A percentile compares a stretch with the other conserved stretches of the same genome.
Conservation (phyloP, 2,888 invertebrate genomes). For the Patella pellucida region DNA sequence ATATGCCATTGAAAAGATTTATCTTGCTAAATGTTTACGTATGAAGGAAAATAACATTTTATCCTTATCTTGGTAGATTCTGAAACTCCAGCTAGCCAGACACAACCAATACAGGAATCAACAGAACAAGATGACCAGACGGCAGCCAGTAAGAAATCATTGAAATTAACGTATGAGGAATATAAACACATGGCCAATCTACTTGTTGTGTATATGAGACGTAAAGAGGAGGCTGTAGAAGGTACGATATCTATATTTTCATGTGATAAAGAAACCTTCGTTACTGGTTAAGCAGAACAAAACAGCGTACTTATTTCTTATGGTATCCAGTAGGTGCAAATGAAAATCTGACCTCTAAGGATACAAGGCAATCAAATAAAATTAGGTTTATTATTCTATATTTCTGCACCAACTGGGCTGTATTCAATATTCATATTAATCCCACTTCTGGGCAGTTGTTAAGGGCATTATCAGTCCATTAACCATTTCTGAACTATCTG, state of each 20-base stretch:
- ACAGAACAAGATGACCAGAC: slow-evolving; percentile 18
- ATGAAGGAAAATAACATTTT: not conserved
- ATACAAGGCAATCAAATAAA: not conserved
- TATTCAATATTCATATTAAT: too few relatives aligned
- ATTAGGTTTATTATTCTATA: too few relatives aligned
- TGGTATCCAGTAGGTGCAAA: not conserved
- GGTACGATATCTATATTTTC: slow-evolving; percentile 27
- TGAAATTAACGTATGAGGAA: slow-evolving; percentile 87
- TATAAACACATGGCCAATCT: slow-evolving; percentile 93
- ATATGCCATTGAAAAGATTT: not conserved
- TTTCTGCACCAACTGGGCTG: too few relatives aligned
- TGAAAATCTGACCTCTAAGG: not conserved
- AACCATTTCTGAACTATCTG: too few relatives aligned
- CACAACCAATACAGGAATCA: not conserved
- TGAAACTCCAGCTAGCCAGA: slow-evolving; percentile 11
- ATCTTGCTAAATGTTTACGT: not conserved
- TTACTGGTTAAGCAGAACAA: not conserved
- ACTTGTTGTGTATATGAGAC: slow-evolving; percentile 89
- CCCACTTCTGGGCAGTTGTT: too few relatives aligned
- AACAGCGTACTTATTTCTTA: not conserved
- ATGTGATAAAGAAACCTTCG: too few relatives aligned
- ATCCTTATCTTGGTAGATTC: not conserved
- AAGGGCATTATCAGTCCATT: too few relatives aligned
- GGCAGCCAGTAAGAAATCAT: slow-evolving; percentile 47
- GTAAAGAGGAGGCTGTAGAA: slow-evolving; percentile 78